These are phyloP conservation scores for Lithophane socia DNA, from an alignment of 2,888 invertebrate species.

Conservation along the genomic window DNA sequence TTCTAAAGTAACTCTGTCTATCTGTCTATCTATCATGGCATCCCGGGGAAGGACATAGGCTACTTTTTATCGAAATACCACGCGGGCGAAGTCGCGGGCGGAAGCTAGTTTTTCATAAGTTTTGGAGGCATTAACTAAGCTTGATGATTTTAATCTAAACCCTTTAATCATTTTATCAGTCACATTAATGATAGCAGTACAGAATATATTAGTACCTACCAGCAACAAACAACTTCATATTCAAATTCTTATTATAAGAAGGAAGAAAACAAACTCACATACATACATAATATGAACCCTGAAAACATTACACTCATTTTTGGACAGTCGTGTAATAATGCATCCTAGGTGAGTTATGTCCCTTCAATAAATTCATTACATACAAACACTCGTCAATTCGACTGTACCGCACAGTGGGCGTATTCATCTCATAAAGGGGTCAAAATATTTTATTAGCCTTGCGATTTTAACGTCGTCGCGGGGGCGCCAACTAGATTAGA, in stretches of 20 bases:
- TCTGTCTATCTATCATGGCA: too few relatives aligned
- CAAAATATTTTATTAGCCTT: constrained; percentile 91
- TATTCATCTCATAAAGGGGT: constrained; percentile 89
- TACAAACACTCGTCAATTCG: constrained; percentile 37
- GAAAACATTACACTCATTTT: too few relatives aligned
- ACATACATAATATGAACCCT: too few relatives aligned
- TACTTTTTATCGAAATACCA: too few relatives aligned
- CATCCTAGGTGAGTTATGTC: neutral
- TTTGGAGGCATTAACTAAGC: neutral
- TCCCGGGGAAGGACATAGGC: too few relatives aligned
- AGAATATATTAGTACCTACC: neutral
- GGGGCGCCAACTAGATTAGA: constrained; percentile 88
- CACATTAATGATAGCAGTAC: neutral
- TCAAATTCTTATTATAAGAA: neutral
- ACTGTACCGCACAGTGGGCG: constrained; percentile 86
- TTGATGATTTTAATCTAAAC: neutral
- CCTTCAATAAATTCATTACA: neutral
- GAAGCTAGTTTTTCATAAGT: neutral
- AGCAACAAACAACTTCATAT: neutral
- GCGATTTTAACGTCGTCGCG: constrained; percentile 89
- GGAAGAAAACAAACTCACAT: neutral
- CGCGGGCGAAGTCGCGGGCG: too few relatives aligned
- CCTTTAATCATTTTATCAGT: neutral
- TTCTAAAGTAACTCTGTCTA: too few relatives aligned
- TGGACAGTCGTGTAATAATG: too few relatives aligned